Conservation (phyloP, 2,888 invertebrate species). For the Seira ritae region DNA sequence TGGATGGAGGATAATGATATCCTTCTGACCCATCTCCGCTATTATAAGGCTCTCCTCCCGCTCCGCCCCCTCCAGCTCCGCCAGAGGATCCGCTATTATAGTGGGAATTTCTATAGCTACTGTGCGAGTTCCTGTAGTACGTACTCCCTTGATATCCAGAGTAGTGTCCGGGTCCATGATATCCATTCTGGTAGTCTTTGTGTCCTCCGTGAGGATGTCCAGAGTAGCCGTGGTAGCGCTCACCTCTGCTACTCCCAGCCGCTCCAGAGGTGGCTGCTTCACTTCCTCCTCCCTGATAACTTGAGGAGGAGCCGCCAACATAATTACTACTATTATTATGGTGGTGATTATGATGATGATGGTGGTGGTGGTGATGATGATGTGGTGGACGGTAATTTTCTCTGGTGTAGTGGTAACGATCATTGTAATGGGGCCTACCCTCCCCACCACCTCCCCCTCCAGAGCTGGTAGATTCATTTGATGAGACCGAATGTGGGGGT, state of each 20-base stretch:
- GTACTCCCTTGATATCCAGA: slow-evolving; percentile 62
- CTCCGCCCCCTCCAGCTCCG: slow-evolving; percentile 37
- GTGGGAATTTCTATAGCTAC: slow-evolving; percentile 70
- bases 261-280: slow-evolving; percentile 20
- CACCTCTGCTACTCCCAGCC: slow-evolving; percentile 50
- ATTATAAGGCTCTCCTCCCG: slow-evolving; percentile 55
- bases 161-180: slow-evolving; percentile 59
- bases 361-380: slow-evolving; percentile 57
- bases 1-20: slow-evolving; percentile 58
- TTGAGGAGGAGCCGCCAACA: slow-evolving; percentile 34
- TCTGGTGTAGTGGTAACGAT: slow-evolving; percentile 66
- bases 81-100: slow-evolving; percentile 63
- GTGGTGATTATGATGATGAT: slow-evolving; percentile 53
- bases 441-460: slow-evolving; percentile 42
- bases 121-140: slow-evolving; percentile 71
- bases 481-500: slow-evolving; percentile 59
- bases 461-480: slow-evolving; percentile 52
- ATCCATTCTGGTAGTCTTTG: slow-evolving; percentile 63
- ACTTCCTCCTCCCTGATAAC: slow-evolving; percentile 45
- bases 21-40: slow-evolving; percentile 53
- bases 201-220: slow-evolving; percentile 42
- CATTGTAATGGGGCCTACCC: slow-evolving; percentile 56
- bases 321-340: slow-evolving; percentile 53
- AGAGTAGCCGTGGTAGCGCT: slow-evolving; percentile 52
- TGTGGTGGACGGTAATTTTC: slow-evolving; percentile 67